Percentiles rank a stretch among this genome's conserved stretches.
These are phyloP conservation scores for Cassiopea xamachana DNA, from an alignment of 30 jellyfish, hydroid and myxozoan species.

Conservation along the genomic window DNA sequence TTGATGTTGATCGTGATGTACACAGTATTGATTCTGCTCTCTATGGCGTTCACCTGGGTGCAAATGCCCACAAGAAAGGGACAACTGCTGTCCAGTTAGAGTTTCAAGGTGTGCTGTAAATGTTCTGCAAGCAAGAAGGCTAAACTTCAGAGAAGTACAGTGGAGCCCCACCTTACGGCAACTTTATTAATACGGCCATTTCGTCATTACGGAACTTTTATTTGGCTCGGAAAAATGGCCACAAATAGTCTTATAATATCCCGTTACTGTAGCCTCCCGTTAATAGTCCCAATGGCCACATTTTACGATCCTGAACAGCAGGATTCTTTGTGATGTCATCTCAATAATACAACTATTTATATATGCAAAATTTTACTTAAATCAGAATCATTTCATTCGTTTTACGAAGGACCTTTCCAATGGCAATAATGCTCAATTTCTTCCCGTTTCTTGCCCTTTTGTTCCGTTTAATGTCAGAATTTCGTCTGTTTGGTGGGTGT, in stretches of 20 bases:
- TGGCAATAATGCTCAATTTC: not conserved
- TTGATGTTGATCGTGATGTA: too few relatives aligned
- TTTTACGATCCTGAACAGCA: not conserved
- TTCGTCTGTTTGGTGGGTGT: not conserved
- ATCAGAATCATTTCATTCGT: not conserved
- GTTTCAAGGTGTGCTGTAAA: too few relatives aligned
- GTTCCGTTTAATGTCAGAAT: not conserved
- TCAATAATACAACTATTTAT: not conserved
- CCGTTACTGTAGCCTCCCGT: not conserved
- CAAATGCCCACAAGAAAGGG: too few relatives aligned
- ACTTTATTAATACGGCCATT: not conserved
- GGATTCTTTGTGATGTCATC: not conserved
- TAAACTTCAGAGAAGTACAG: not conserved
- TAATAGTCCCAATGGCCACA: not conserved
- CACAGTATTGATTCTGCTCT: too few relatives aligned
- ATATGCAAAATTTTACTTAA: not conserved
- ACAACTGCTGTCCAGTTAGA: not conserved
- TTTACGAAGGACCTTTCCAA: not conserved
- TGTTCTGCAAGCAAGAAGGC: too few relatives aligned
- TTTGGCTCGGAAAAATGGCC: not conserved
- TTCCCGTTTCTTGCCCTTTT: not conserved
- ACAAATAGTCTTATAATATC: not conserved
- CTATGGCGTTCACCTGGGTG: too few relatives aligned
- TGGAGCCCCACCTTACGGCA: not conserved
- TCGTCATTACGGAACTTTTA: not conserved